These are phyloP conservation scores for Rhynchomys soricoides DNA, from an alignment of 2,113 vertebrate species.

Conservation along the genomic window DNA sequence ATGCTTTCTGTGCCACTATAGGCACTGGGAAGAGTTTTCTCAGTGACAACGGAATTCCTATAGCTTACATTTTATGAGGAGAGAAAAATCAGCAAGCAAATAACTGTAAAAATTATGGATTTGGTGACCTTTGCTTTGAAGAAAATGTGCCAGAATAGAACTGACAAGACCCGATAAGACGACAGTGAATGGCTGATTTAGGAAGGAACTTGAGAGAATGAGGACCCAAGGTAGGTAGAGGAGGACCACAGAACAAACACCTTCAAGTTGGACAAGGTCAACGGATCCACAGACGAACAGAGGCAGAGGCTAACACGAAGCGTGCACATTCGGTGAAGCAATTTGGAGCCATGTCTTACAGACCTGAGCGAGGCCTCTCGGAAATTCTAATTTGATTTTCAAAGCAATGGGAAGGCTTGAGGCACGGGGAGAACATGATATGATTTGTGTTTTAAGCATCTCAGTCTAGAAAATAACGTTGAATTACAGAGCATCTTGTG, in stretches of 20 bases:
- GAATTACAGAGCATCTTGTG: not conserved
- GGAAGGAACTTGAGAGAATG: not conserved
- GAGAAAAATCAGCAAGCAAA: not conserved
- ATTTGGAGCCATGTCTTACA: not conserved
- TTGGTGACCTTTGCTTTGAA: not conserved
- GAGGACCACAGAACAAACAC: not conserved
- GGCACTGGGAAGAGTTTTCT: not conserved
- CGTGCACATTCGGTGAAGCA: not conserved
- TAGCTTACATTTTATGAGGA: not conserved
- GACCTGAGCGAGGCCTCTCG: not conserved
- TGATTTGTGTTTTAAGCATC: not conserved
- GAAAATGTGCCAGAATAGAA: not conserved
- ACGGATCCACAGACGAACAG: not conserved
- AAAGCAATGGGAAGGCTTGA: not conserved
- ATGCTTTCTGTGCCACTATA: not conserved
- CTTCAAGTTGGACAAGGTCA: not conserved
- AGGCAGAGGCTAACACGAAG: not conserved
- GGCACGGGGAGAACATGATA: not conserved
- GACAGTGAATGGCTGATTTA: not conserved
- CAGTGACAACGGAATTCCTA: not conserved
- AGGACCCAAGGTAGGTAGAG: not conserved
- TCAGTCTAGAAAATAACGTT: not conserved
- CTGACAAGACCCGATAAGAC: no score
- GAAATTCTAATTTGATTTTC: conserved; percentile 16
- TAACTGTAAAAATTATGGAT: not conserved